phyloP scores from a whole-genome alignment of 2,888 invertebrate species.

The Holacanthella duospinosa region DNA sequence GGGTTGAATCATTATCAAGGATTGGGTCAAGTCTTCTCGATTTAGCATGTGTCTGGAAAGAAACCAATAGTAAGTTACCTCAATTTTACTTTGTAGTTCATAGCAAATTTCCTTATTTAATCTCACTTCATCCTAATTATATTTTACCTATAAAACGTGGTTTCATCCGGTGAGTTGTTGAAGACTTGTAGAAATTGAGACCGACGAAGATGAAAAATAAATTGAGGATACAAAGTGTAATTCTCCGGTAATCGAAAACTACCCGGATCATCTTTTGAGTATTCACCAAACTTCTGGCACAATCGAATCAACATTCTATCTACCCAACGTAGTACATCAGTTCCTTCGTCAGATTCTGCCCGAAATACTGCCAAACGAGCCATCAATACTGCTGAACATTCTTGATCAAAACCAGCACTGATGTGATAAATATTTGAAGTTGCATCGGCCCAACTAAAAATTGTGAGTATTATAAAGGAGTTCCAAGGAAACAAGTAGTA shows the following conservation, averaged over 20 bases:
- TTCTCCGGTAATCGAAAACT: slow-evolving; percentile 92
- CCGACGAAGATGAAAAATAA: slow-evolving; percentile 96
- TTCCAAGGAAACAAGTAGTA: slow-evolving; percentile 13
- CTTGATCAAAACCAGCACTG: slow-evolving; percentile 93
- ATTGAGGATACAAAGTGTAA: slow-evolving; percentile 97
- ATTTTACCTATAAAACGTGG: slow-evolving; percentile 89
- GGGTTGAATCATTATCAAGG: slow-evolving; percentile 98
- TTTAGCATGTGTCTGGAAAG: slow-evolving; percentile 77
- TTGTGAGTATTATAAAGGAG: no score
- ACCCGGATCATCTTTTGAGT: slow-evolving; percentile 91
- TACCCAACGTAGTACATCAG: slow-evolving; percentile 96
- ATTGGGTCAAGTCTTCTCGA: slow-evolving; percentile 93
- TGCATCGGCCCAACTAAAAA: slow-evolving; percentile 84
- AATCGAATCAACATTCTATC: slow-evolving; percentile 94
- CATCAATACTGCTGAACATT: slow-evolving; percentile 95
- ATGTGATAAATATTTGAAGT: slow-evolving; percentile 79
- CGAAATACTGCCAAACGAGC: slow-evolving; percentile 90
- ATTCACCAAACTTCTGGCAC: slow-evolving; percentile 99
- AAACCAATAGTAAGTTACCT: no score
- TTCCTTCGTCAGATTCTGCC: slow-evolving; percentile 82
- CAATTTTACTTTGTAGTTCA: no score
- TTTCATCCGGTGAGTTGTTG: slow-evolving; percentile 99
- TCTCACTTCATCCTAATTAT: not conserved
- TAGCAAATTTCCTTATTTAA: no score
- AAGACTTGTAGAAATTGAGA: slow-evolving; percentile 99